Base-by-base conservation (phyloP, 2,113 vertebrate species). In the Charadrius vociferus region DNA sequence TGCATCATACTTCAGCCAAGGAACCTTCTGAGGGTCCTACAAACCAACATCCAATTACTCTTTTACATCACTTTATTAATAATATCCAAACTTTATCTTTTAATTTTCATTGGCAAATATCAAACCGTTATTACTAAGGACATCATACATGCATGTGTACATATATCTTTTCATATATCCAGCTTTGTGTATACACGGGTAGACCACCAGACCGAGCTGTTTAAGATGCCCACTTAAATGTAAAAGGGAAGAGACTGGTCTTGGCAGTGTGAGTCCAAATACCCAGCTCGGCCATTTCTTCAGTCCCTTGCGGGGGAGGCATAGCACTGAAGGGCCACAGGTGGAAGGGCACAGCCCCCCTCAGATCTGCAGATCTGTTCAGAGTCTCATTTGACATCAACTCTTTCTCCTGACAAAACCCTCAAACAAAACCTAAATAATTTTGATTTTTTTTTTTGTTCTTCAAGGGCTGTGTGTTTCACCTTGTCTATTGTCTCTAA, bases 231-330 rank as follows among this genome's bases (percentile, higher is more conserved):
- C 7, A 3, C 34, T 58, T 26, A 65, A 45, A 41, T 49, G n/a
- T 47, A 17, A 55, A 27, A 47, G 53, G 12, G 52, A n/a, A 50
- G 66, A 66, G 26, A 21, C n/a, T 80, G 37, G 9, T 41, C 20
- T 53, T 19, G 55, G 37, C 34, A 26, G 29, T 1, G 5, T 1
- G 12, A 70, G 21, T 12, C 49, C 37, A 12, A 14, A 30, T 55
- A 26, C 37, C 34, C 4, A 13, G 49, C 4, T 17, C 23, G 36
- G 26, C 22, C 3, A 0, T 53, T 80, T 32, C 74, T 88, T 47
- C 2, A 2, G 12, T 41, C n/a, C 34, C 8, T 12, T 27, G 18
- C 5, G 0, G 11, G 12, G 21, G 18, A 84, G 32, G 19, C 7
- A 10, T 8, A 39, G 34, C 55, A 37, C 7, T 7, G 45, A 66